Conservation (phyloP, 2,888 invertebrate species). For the Euproctis similis region DNA sequence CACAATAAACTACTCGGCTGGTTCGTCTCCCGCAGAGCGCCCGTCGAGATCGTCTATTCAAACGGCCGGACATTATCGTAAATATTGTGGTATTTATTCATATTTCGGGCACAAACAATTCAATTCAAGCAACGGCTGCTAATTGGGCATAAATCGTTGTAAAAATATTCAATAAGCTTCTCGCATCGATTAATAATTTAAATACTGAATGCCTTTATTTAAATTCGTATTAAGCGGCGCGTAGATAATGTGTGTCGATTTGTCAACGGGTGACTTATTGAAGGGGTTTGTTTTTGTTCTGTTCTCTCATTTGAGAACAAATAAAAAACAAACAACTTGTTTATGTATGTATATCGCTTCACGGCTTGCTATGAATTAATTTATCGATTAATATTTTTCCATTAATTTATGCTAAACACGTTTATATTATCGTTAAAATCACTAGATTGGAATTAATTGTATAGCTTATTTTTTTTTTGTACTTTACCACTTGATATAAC, state of each 20-base stretch:
- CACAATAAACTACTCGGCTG: constrained; percentile 48
- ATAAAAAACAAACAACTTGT: too few species aligned
- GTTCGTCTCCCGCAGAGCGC: constrained; percentile 51
- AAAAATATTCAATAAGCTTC: constrained; percentile 70
- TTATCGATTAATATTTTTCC: constrained; percentile 25
- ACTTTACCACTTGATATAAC: constrained; percentile 21
- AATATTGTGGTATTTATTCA: constrained; percentile 74
- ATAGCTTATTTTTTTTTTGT: constrained; percentile 30
- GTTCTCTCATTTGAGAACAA: constrained; percentile 23
- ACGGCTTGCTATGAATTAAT: constrained; percentile 34
- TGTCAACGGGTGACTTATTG: constrained; percentile 40
- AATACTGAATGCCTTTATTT: constrained; percentile 62
- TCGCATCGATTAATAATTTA: constrained; percentile 67
- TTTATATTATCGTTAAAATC: constrained; percentile 34
- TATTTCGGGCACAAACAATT: constrained; percentile 71
- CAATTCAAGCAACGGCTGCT: constrained; percentile 71
- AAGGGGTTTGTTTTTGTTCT: constrained; percentile 39
- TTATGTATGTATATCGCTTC: constrained; percentile 17
- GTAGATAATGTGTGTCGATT: constrained; percentile 56
- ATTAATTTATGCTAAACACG: constrained; percentile 41
- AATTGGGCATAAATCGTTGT: constrained; percentile 72
- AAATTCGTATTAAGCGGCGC: constrained; percentile 55
- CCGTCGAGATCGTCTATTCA: constrained; percentile 55
- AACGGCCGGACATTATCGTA: constrained; percentile 67
- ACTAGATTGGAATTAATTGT: constrained; percentile 38